Evolutionary conservation across 1,140 invertebrate species (phyloP), one percentile per base, ranked within the genome.

Genomic region (Polypedilum pembai): DNA sequence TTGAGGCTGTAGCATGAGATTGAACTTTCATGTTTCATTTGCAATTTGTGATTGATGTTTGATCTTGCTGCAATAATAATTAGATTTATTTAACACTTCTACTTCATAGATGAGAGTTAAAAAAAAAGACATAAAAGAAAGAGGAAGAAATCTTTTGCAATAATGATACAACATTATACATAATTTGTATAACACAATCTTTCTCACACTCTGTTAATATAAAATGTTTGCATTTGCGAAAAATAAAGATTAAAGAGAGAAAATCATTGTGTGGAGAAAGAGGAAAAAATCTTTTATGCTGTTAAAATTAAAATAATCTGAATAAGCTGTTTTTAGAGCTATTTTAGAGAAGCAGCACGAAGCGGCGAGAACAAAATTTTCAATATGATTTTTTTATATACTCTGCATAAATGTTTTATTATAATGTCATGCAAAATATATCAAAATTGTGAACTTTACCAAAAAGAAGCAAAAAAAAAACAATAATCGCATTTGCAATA

Each of bases 231-330:
- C 45, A 56, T 56, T 56, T 56, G 45, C 10, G 45, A 56, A 56
- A 56, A 56, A n/a, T n/a, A n/a, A n/a, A 56, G 15, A 56, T 56
- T 56, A 56, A 56, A 56, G 12, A 15, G 10, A 45, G 4, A 56
- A 56, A 12, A 12, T 56, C 12, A 56, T 45, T 45, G 41, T 12
- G 12, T 2, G 12, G 12, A 56, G 15, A 45, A 45, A 45, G 15
- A 45, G 41, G 41, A 45, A 15, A 56, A 56, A 56, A 56, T n/a
- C 45, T 56, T n/a, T 56, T 56, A 56, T n/a, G n/a, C 12, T 56
- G 45, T 56, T 56, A 56, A 56, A 56, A 56, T 56, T 56, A 56
- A 56, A 56, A 56, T 56, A 56, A 56, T 56, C 45, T 56, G 45
- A 56, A 56, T 56, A 56, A 56, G 45, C 45, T 56, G n/a, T 56